These are phyloP conservation scores for Phalangium opilio DNA, from an alignment of 2,888 invertebrate species.

Conservation along the genomic window DNA sequence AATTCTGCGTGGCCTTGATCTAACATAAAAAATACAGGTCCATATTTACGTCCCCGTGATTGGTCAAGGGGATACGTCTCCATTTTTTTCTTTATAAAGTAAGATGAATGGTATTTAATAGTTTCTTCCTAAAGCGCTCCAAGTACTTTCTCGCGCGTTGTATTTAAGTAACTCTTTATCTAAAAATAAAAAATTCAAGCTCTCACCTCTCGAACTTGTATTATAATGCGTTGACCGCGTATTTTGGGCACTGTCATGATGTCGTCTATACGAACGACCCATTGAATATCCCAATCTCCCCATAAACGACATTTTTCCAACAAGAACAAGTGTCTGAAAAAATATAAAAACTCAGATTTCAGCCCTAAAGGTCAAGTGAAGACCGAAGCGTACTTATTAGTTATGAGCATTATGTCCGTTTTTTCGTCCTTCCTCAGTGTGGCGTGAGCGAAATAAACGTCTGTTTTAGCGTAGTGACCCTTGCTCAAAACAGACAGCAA, in stretches of 20 bases:
- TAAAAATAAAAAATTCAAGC: neutral
- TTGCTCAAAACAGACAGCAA: conserved; percentile 47
- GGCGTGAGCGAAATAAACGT: conserved; percentile 55
- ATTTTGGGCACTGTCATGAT: conserved; percentile 49
- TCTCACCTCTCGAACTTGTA: conserved; percentile 58
- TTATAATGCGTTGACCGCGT: conserved; percentile 43
- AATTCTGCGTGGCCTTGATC: no score
- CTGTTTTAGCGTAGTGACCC: conserved; percentile 46
- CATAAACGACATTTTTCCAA: conserved; percentile 51
- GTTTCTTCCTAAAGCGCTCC: neutral
- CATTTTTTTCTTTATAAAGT: no score
- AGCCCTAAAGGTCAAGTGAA: neutral
- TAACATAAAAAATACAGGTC: no score
- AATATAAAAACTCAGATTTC: neutral
- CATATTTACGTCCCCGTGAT: no score
- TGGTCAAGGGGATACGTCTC: no score
- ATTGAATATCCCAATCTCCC: conserved; percentile 60
- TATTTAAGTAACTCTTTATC: neutral
- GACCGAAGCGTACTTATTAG: conserved; percentile 43
- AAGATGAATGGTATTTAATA: no score
- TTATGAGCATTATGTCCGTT: conserved; percentile 46
- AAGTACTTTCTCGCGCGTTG: neutral
- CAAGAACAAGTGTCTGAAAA: conserved; percentile 51
- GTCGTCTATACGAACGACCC: conserved; percentile 54
- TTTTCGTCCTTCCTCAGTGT: conserved; percentile 44